Evolutionary conservation across 2,113 vertebrate genomes (phyloP).

Genomic region (Pomatorhinus ruficollis): DNA sequence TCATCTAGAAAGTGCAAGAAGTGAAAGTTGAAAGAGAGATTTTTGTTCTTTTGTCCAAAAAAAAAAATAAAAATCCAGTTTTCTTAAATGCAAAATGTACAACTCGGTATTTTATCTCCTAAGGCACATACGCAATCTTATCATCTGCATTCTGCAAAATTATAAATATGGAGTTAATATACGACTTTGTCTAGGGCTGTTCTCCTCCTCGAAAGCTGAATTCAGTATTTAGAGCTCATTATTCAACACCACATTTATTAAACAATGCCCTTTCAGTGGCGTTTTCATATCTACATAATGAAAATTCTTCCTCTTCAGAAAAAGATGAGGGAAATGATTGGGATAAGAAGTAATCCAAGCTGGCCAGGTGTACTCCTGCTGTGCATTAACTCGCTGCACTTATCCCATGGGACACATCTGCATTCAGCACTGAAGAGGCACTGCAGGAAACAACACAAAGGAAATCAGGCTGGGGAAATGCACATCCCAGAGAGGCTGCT

Average conservation of each 20-base stretch:
- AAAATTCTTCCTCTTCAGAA: conserved; percentile 66
- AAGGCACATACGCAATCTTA: conserved; percentile 5
- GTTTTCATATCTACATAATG: conserved; percentile 65
- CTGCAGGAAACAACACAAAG: conserved; percentile 10
- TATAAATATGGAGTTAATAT: conserved; percentile 68
- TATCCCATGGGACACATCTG: conserved; percentile 3
- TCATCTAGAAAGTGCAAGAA: not conserved
- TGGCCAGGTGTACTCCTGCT: conserved; percentile 51
- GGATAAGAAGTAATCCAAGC: conserved; percentile 23
- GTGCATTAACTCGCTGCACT: conserved; percentile 1
- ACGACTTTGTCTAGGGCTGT: conserved; percentile 61
- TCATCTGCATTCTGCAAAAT: conserved; percentile 64
- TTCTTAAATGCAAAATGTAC: conserved; percentile 10
- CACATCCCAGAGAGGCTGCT: fast-evolving
- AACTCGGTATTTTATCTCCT: conserved; percentile 35
- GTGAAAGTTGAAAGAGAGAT: not conserved
- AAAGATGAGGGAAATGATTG: conserved; percentile 41
- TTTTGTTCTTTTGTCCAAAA: conserved; percentile 24
- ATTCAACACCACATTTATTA: conserved; percentile 62
- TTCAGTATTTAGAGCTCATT: conserved; percentile 67
- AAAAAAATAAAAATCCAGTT: not conserved
- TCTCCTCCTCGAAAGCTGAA: conserved; percentile 58
- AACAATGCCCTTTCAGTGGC: conserved; percentile 66
- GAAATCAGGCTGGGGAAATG: not conserved
- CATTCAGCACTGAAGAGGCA: not conserved